Evolutionary conservation across 2,888 invertebrate genomes (phyloP).

Genomic region (Yponomeuta sedellus): DNA sequence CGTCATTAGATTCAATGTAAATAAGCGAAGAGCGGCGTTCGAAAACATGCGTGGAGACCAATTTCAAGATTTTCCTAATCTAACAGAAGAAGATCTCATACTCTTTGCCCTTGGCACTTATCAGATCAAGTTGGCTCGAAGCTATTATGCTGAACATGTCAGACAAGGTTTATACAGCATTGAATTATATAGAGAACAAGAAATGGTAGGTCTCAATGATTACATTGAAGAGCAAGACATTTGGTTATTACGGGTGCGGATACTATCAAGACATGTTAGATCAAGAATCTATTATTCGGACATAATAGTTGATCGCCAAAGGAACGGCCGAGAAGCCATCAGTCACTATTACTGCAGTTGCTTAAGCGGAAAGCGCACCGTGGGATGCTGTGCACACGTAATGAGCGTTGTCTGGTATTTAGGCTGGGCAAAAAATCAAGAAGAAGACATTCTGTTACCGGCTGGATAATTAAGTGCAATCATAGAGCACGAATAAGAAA

Average conservation of each 20-base stretch:
- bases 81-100: slow-evolving; percentile 20
- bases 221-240: neutral
- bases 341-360: slow-evolving; percentile 17
- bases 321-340: slow-evolving; percentile 6
- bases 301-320: slow-evolving; percentile 13
- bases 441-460: neutral
- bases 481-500: neutral
- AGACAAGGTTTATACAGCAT: slow-evolving; percentile 16
- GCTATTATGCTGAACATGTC: slow-evolving; percentile 21
- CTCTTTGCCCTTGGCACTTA: slow-evolving; percentile 21
- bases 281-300: slow-evolving; percentile 11
- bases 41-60: too few relatives aligned
- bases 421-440: slow-evolving; percentile 3
- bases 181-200: neutral
- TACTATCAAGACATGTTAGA: slow-evolving; percentile 15
- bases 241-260: slow-evolving; percentile 4
- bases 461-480: neutral
- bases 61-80: slow-evolving; percentile 16
- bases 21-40: too few relatives aligned
- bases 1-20: too few relatives aligned
- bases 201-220: neutral
- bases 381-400: slow-evolving; percentile 17
- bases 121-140: slow-evolving; percentile 20
- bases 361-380: slow-evolving; percentile 14
- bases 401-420: slow-evolving; percentile 19